These are phyloP conservation scores for Ambastaia sidthimunki DNA, from an alignment of 2,797 vertebrate genomes.

Conservation along the genomic window DNA sequence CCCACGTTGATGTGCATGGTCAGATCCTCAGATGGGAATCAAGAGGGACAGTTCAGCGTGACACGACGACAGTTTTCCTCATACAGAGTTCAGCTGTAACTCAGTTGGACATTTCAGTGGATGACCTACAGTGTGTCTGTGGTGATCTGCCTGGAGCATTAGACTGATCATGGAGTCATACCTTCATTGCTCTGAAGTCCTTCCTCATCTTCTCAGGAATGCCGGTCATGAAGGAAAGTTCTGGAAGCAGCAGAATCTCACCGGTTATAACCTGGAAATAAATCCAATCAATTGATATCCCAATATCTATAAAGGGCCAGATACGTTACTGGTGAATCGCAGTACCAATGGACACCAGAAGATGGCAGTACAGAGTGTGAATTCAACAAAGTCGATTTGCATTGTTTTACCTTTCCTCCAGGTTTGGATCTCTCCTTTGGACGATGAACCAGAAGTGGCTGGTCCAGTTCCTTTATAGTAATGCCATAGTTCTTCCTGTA, in stretches of 20 bases:
- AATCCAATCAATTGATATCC: background rate
- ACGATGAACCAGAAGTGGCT: slow-evolving; percentile 88
- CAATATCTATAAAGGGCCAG: too few species aligned
- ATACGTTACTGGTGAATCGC: background rate
- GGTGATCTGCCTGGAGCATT: background rate
- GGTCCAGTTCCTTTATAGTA: slow-evolving; percentile 85
- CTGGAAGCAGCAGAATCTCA: slow-evolving; percentile 88
- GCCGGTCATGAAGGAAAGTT: slow-evolving; percentile 92
- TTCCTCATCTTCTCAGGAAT: slow-evolving; percentile 86
- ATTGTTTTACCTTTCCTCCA: slow-evolving; percentile 74
- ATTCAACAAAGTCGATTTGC: background rate
- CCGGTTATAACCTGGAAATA: slow-evolving; percentile 75
- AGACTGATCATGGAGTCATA: slow-evolving; percentile 46
- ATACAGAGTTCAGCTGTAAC: background rate
- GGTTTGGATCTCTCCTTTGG: slow-evolving; percentile 81
- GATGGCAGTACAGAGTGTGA: slow-evolving; percentile 14
- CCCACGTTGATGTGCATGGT: slow-evolving; percentile 85
- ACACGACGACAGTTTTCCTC: background rate
- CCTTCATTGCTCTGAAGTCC: slow-evolving; percentile 88
- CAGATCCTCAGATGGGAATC: slow-evolving; percentile 79
- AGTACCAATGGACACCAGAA: background rate
- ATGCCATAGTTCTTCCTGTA: slow-evolving; percentile 91
- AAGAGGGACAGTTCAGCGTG: background rate
- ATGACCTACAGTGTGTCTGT: background rate
- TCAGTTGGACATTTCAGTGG: background rate